A percentile compares a stretch with the other conserved stretches of the same genome.
Evolutionary conservation across 2,888 invertebrate genomes (phyloP).

Genomic region (Cephus spinipes): DNA sequence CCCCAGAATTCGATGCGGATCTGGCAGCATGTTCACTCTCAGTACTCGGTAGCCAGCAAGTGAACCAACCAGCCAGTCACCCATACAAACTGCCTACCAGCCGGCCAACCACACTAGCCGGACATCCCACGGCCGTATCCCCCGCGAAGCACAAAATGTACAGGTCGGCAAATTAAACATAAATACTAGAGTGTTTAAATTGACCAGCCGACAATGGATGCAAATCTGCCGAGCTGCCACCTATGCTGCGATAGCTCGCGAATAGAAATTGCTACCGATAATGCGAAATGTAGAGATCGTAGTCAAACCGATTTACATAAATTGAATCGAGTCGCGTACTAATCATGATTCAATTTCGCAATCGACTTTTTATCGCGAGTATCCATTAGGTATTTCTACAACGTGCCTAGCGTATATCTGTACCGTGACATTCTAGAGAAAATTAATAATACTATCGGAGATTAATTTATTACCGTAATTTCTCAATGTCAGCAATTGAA

Average conservation of each 20-base stretch:
- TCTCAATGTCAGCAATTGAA: too few species aligned
- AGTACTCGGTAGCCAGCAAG: too few species aligned
- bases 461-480: too few species aligned
- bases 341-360: conserved; percentile 30
- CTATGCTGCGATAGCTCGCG: conserved; percentile 13
- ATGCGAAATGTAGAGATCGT: conserved; percentile 41
- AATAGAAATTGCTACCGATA: conserved; percentile 47
- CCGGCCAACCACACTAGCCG: not conserved
- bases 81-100: too few species aligned
- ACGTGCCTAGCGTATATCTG: too few species aligned
- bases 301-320: conserved; percentile 56
- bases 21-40: conserved; percentile 2
- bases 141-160: not conserved
- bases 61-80: too few species aligned
- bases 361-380: too few species aligned
- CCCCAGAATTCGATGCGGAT: conserved; percentile 35
- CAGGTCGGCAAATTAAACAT: conserved; percentile 37
- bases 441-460: too few species aligned
- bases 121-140: not conserved
- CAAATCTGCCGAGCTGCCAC: conserved; percentile 40
- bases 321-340: conserved; percentile 33
- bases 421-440: too few species aligned
- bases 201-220: conserved; percentile 45
- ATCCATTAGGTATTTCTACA: too few species aligned
- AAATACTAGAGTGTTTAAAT: conserved; percentile 45